Evolutionary conservation across 2,888 invertebrate genomes (phyloP).

Genomic region (Thecocarcelia acutangulata): DNA sequence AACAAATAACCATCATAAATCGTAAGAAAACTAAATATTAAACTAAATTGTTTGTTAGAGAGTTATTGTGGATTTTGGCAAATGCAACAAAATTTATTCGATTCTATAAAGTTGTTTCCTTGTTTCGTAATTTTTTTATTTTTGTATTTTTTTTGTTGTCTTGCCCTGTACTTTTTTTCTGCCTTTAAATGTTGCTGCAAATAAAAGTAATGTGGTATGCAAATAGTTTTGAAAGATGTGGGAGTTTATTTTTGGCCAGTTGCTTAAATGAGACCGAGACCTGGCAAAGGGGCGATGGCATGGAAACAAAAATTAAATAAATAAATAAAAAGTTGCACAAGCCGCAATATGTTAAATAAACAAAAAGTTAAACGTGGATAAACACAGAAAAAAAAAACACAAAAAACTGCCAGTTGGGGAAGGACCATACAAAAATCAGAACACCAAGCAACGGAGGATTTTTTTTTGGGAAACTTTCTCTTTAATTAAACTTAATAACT

Average conservation of each 20-base stretch:
- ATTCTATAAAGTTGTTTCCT: background rate
- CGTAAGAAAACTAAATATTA: constrained; percentile 44
- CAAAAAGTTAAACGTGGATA: constrained; percentile 41
- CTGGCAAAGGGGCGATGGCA: background rate
- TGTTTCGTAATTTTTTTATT: background rate
- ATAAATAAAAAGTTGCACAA: constrained; percentile 41
- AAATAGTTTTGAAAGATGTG: constrained; percentile 46
- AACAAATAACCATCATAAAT: constrained; percentile 58
- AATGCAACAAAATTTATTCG: constrained; percentile 47
- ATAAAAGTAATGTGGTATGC: constrained; percentile 47
- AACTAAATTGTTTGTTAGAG: constrained; percentile 55
- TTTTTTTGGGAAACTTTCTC: no score
- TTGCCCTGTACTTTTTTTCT: background rate
- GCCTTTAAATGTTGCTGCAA: background rate
- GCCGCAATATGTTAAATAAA: constrained; percentile 58
- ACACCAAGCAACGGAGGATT: background rate
- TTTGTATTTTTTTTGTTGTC: background rate
- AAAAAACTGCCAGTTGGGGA: constrained; percentile 9
- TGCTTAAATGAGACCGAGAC: background rate
- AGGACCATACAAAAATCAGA: background rate
- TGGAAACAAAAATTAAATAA: constrained; percentile 35
- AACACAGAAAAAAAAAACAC: constrained; percentile 19
- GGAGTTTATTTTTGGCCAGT: constrained; percentile 27
- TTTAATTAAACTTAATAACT: no score
- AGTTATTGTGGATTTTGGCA: constrained; percentile 60